Base-by-base conservation (phyloP, 2,888 invertebrate genomes). In the Lordiphosa andalusiaca region DNA sequence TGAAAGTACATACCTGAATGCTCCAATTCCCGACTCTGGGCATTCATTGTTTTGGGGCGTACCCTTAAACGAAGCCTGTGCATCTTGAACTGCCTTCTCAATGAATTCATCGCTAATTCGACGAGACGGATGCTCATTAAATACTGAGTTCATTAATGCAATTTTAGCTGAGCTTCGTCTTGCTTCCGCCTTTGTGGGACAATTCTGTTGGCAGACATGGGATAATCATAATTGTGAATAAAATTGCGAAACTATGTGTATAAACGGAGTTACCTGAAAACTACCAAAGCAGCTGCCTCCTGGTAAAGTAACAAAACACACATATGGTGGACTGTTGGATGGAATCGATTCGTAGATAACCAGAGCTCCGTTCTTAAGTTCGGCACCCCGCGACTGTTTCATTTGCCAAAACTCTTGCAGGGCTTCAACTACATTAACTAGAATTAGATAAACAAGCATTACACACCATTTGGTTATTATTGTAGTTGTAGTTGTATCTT, bases 381-480 rank as follows among this genome's bases (percentile, higher is more conserved):
- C 96, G 13, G 94, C 94, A 72, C 96, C 96, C 64, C 96, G 91
- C 49, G 96, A 93, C 75, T 96, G 95, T 90, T 98, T 98, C 96
- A 97, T 96, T 91, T 97, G 97, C 98, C 98, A 98, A 90, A 98
- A 98, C 91, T 98, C 97, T 90, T 98, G 97, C 57, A 98, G 91
- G 6, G 97, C 97, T 90, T 98, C 97, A 58, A 98, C 97, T 66
- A 98, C 97, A 91, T 98, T 97, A 75, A 98, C 97, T 94, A 92
- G 54, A 50, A 30, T 30, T 10, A 3, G 9, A 30, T 3, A 30
- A 30, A 30, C 10, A 3, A 30, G 30, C 10, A 10, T 10, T 3
- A 30, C 30, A 7, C 6, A 7, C 7, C 6, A 2, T 16, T 0
- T 16, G 46, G 12, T 19, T 13, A 6, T n/a, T n/a, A n/a, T n/a